Percentiles rank a stretch among this genome's conserved stretches.
These are phyloP conservation scores for Artibeus jamaicensis DNA, from an alignment of 2,797 vertebrate genomes.

Conservation along the genomic window DNA sequence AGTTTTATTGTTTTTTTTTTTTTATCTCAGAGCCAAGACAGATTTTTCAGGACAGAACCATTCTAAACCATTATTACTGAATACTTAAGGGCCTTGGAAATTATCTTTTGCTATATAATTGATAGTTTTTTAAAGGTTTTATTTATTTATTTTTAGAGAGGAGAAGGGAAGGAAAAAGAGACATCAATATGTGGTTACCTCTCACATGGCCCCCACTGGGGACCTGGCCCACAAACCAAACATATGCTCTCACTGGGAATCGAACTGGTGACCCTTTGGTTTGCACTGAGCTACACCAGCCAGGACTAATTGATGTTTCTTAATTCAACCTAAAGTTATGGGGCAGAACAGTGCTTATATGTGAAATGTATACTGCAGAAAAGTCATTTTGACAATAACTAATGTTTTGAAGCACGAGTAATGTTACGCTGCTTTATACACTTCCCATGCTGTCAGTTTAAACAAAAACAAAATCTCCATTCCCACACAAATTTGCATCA, in stretches of 20 bases:
- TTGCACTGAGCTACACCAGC: too few relatives aligned
- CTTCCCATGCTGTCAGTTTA: neutral
- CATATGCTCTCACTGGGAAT: too few relatives aligned
- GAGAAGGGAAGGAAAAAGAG: too few relatives aligned
- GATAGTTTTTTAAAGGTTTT: neutral
- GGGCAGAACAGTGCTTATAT: neutral
- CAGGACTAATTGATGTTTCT: neutral
- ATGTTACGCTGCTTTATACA: neutral
- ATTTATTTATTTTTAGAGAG: neutral
- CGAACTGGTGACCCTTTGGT: too few relatives aligned
- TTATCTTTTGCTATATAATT: neutral
- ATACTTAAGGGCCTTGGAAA: neutral
- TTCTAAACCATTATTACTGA: neutral
- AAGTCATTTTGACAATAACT: neutral
- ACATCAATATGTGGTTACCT: too few relatives aligned
- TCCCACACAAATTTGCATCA: neutral
- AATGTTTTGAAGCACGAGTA: neutral
- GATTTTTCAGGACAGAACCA: neutral
- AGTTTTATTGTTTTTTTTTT: neutral
- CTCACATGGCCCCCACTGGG: too few relatives aligned
- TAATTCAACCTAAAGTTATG: neutral
- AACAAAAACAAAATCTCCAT: neutral
- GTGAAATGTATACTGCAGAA: neutral
- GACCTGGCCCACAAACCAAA: too few relatives aligned
- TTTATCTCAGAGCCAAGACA: neutral